Evolutionary conservation across 2,797 vertebrate genomes (phyloP), one percentile per base, ranked within the genome.

Genomic region (Sandelia bainsii): DNA sequence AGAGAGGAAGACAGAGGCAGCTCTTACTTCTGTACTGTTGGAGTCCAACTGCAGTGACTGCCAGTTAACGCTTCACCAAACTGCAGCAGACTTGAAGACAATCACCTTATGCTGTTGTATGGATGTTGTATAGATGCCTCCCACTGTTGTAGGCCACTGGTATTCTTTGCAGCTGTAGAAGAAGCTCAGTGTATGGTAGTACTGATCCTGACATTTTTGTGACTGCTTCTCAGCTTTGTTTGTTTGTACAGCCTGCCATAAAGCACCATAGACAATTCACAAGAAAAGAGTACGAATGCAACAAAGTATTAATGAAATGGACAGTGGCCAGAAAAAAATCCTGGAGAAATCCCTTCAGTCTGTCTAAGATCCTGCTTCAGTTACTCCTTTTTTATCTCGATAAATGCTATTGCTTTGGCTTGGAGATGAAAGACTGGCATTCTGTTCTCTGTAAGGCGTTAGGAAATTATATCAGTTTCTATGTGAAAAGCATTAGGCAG

Each of bases 81-180:
- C 83, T 58, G 93, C 92, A 93, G 90, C 79, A 86, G 91, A 85
- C 85, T 82, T 84, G 44, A 62, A 92, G 84, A 93, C 92, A 92
- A 91, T 92, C 90, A 93, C 89, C 89, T 91, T 90, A 85, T 59
- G 66, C 76, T 69, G 80, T 85, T 91, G 85, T 89, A 73, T 82
- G 80, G 77, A 80, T 69, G 80, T 86, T 91, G 85, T 89, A 76
- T 82, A 77, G 77, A 80, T 93, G 92, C 90, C 89, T 93, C 92
- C 92, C 91, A 93, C 91, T 66, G 82, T 82, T 91, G 80, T 79
- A 86, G 87, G 69, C 85, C 77, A 59, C 77, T 52, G 58, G 88
- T 83, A 77, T 67, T 87, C 64, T 76, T 62, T 83, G 71, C 63
- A 62, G 67, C 56, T 61, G 60, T 57, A 82, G 66, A 74, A 77